Percentiles rank a stretch among this genome's conserved stretches.
Conservation (phyloP, 2,888 invertebrate genomes). For the Dermolepida albohirtum region DNA sequence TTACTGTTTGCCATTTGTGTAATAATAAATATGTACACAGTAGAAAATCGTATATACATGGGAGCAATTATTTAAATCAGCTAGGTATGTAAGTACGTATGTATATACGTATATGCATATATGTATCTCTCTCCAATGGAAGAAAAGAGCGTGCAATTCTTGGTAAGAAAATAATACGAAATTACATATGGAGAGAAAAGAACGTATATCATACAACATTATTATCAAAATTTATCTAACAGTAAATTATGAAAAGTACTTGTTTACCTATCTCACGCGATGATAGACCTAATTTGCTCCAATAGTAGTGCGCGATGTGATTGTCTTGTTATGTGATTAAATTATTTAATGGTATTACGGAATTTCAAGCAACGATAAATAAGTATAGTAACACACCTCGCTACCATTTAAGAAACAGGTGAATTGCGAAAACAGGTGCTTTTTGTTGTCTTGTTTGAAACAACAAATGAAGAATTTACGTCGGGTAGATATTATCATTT, state of each 20-base stretch:
- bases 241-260: constrained; percentile 6
- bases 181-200: too few relatives aligned
- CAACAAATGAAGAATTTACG: constrained; percentile 13
- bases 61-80: too few relatives aligned
- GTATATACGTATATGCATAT: too few relatives aligned
- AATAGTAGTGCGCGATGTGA: constrained; percentile 7
- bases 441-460: constrained; percentile 10
- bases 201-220: neutral
- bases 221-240: neutral
- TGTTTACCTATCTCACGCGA: neutral
- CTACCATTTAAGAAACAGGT: constrained; percentile 25
- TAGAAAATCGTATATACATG: too few relatives aligned
- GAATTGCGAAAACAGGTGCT: constrained; percentile 28
- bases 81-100: too few relatives aligned
- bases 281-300: neutral
- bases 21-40: too few relatives aligned
- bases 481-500: constrained; percentile 6
- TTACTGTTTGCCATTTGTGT: too few relatives aligned
- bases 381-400: constrained; percentile 21
- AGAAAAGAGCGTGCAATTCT: too few relatives aligned
- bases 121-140: too few relatives aligned
- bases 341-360: constrained; percentile 27
- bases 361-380: constrained; percentile 9
- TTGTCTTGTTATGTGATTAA: constrained; percentile 21
- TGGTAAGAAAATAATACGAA: too few relatives aligned